These are phyloP conservation scores for Pherbina coryleti DNA, from an alignment of 2,888 invertebrate species.

Conservation along the genomic window DNA sequence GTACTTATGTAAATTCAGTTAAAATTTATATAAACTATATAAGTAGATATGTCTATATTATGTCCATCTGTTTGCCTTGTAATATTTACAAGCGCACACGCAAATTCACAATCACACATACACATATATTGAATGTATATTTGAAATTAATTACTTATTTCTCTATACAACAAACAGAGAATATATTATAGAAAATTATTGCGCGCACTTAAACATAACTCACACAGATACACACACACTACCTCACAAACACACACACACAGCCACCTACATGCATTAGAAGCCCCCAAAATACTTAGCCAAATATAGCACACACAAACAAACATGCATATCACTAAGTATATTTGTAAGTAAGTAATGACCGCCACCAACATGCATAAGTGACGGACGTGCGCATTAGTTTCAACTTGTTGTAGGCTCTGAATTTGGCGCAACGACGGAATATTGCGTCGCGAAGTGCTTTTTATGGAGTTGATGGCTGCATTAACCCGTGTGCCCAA, in stretches of 20 bases:
- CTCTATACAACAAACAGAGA: conserved; percentile 38
- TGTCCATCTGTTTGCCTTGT: conserved; percentile 10
- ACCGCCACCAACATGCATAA: not conserved
- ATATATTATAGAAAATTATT: conserved; percentile 42
- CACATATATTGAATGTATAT: conserved; percentile 23
- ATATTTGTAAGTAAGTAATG: not conserved
- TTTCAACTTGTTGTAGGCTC: not conserved
- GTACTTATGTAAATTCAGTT: conserved; percentile 7
- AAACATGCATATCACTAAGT: not conserved
- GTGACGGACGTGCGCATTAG: conserved; percentile 18
- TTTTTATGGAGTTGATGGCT: too few species aligned
- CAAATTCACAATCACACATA: not conserved
- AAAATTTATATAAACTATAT: not conserved
- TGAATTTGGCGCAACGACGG: too few species aligned
- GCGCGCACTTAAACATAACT: conserved; percentile 36
- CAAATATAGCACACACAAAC: not conserved
- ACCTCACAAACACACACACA: conserved; percentile 20
- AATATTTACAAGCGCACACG: not conserved
- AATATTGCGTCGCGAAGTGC: too few species aligned
- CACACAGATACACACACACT: conserved; percentile 9
- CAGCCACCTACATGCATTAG: not conserved
- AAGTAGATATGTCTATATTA: not conserved
- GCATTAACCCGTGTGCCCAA: too few species aligned
- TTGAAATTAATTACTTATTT: conserved; percentile 46
- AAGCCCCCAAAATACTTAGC: not conserved